Conservation (phyloP, 2,888 invertebrate species). For the Erpobdella octoculata region DNA sequence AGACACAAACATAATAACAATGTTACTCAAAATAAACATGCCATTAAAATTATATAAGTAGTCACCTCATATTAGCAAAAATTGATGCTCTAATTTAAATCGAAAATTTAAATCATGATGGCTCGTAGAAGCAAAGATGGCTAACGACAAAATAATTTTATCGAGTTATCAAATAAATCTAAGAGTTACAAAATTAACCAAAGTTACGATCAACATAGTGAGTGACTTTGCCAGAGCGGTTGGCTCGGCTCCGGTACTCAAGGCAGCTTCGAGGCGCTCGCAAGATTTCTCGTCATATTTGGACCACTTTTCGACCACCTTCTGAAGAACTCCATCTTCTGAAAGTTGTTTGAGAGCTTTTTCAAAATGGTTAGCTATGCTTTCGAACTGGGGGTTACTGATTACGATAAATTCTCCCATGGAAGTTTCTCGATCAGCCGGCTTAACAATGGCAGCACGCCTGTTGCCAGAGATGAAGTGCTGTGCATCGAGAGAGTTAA, state of each 20-base stretch:
- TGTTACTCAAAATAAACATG: no score
- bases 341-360: background rate
- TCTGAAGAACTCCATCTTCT: background rate
- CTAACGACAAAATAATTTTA: no score
- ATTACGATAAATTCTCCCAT: background rate
- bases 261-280: background rate
- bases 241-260: background rate
- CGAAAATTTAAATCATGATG: no score
- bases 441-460: background rate
- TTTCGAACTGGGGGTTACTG: background rate
- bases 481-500: background rate
- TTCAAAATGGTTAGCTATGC: no score
- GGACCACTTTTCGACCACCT: background rate
- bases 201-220: background rate
- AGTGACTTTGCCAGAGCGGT: background rate
- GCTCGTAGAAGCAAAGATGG: no score
- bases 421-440: background rate
- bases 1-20: no score
- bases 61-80: no score
- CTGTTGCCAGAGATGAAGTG: background rate
- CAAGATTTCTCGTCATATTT: constrained; percentile 3
- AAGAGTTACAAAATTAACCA: background rate
- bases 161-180: background rate
- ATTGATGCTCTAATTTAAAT: no score
- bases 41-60: no score